These are phyloP conservation scores for Pelodiscus sinensis DNA, from an alignment of 2,113 vertebrate species.

Conservation along the genomic window DNA sequence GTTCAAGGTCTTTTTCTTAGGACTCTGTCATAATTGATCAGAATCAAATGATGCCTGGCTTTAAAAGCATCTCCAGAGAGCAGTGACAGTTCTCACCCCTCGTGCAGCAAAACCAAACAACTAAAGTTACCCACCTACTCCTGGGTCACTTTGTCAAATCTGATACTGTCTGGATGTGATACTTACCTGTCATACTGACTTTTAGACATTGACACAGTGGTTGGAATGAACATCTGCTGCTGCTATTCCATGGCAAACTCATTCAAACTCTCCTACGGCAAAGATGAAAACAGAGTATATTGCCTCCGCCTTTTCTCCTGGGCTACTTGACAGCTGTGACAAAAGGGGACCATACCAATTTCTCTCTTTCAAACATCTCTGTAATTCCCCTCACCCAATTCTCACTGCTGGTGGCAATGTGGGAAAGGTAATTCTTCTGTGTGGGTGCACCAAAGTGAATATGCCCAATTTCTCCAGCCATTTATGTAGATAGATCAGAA, in stretches of 20 bases:
- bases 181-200: constrained; percentile 43
- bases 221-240: constrained; percentile 47
- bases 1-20: not conserved
- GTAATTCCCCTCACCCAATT: not conserved
- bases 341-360: not conserved
- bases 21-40: constrained; percentile 46
- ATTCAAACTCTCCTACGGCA: not conserved
- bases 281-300: constrained; percentile 11
- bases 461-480: not conserved
- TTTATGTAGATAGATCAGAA: not conserved
- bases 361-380: not conserved
- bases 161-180: not conserved
- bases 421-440: not conserved
- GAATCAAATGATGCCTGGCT: constrained; percentile 35
- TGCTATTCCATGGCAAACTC: not conserved
- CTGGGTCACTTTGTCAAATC: constrained; percentile 28
- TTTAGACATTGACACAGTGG: constrained; percentile 41
- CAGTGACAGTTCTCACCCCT: constrained; percentile 4
- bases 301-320: not conserved
- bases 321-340: constrained; percentile 2
- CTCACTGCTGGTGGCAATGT: fast-evolving
- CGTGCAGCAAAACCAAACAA: constrained; percentile 15
- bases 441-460: not conserved
- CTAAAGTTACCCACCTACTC: constrained; percentile 56
- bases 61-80: constrained; percentile 15